These are phyloP conservation scores for Sylvicapra grimmia DNA, from an alignment of 2,113 vertebrate species.

Conservation along the genomic window DNA sequence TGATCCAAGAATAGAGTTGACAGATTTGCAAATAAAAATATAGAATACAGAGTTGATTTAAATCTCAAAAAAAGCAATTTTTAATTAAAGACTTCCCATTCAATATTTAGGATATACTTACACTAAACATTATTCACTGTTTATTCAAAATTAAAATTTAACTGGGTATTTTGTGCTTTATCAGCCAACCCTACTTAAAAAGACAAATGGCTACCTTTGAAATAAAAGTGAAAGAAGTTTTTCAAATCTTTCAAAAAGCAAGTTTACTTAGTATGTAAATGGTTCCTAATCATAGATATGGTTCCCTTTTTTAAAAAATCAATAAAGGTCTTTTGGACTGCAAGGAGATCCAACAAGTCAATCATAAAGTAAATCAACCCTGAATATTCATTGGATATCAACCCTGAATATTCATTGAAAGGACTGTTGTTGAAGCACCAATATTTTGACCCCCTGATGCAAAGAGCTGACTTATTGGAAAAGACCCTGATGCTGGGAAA, in stretches of 20 bases:
- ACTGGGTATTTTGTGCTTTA: not conserved
- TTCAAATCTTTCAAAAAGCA: not conserved
- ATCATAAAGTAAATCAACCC: not conserved
- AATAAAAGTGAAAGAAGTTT: not conserved
- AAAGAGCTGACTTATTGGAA: not conserved
- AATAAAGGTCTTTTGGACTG: not conserved
- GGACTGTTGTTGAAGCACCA: not conserved
- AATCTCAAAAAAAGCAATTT: not conserved
- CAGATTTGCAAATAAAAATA: not conserved
- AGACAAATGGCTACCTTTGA: not conserved
- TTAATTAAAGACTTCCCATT: not conserved
- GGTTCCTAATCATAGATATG: not conserved
- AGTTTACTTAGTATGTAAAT: not conserved
- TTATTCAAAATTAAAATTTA: not conserved
- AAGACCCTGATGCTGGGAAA: not conserved
- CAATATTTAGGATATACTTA: not conserved
- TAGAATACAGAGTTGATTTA: not conserved
- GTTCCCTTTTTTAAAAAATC: not conserved
- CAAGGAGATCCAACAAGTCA: not conserved
- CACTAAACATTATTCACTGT: not conserved
- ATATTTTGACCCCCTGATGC: not conserved
- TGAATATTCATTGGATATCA: not conserved
- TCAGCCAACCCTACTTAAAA: not conserved
- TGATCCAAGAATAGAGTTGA: not conserved
- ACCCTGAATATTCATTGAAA: not conserved